phyloP scores from a whole-genome alignment of 2,113 vertebrate genomes.

The Podarcis muralis region DNA sequence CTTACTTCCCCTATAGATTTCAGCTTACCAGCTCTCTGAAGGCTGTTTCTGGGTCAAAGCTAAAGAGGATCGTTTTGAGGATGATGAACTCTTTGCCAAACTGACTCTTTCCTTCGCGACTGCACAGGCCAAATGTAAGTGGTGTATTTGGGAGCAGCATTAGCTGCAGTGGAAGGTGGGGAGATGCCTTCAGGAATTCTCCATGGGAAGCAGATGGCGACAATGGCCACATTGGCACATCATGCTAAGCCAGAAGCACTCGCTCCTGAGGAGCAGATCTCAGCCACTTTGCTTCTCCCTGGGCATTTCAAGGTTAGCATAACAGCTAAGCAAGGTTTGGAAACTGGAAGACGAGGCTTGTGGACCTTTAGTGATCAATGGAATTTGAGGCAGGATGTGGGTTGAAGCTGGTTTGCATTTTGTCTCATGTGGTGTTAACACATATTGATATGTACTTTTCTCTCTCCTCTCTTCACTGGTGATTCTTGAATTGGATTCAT shows the following conservation, averaged over 20 bases:
- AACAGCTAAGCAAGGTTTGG: too few relatives aligned
- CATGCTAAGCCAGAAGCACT: not conserved
- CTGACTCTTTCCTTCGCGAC: conserved; percentile 84
- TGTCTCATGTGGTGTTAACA: not conserved
- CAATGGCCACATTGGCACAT: fast-evolving
- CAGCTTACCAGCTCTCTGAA: conserved; percentile 83
- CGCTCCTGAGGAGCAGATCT: too few relatives aligned
- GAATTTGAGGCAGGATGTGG: not conserved
- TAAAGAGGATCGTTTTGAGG: conserved; percentile 87
- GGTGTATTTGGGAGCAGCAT: not conserved
- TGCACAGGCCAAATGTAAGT: conserved; percentile 88
- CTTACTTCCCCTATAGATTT: conserved; percentile 74
- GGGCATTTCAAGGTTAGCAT: too few relatives aligned
- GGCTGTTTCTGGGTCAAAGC: conserved; percentile 86
- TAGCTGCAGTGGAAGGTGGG: not conserved
- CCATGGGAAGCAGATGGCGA: not conserved
- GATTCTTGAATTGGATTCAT: conserved; percentile 28
- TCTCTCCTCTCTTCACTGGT: conserved; percentile 11
- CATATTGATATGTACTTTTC: conserved; percentile 31
- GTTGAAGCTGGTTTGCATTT: not conserved
- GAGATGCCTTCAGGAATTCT: not conserved
- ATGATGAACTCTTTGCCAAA: conserved; percentile 89
- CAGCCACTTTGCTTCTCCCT: too few relatives aligned
- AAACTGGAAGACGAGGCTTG: too few relatives aligned
- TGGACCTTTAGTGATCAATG: not conserved